Evolutionary conservation across 2,797 vertebrate genomes (phyloP).

Genomic region (Falco naumanni): DNA sequence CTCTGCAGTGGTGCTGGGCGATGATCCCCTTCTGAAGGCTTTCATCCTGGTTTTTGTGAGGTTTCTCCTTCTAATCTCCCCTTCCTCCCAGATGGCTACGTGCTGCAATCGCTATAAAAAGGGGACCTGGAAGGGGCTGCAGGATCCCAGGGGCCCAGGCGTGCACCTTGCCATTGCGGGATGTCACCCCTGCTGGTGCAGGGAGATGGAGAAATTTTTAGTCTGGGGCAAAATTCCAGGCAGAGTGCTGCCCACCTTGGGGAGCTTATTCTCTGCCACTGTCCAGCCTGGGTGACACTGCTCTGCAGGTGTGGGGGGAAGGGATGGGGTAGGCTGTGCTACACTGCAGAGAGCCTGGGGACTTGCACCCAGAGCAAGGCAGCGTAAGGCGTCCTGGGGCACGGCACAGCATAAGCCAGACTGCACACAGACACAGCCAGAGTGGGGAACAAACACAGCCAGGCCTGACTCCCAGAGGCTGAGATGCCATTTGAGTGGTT

Average conservation of each 20-base stretch:
- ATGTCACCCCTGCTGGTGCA: not conserved
- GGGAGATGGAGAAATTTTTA: not conserved
- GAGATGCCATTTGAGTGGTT: not conserved
- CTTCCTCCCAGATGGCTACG: not conserved
- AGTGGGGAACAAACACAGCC: not conserved
- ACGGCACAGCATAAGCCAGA: accelerated
- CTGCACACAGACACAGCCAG: not conserved
- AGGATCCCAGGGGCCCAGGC: not conserved
- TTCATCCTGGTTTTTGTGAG: not conserved
- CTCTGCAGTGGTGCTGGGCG: not conserved
- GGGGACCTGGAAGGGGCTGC: not conserved
- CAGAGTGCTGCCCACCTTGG: no score
- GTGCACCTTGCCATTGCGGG: not conserved
- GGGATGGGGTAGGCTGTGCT: not conserved
- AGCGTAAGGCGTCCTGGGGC: not conserved
- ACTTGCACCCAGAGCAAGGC: not conserved
- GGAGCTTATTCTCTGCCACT: not conserved
- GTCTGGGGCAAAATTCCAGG: not conserved
- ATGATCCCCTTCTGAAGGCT: not conserved
- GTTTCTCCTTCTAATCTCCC: not conserved
- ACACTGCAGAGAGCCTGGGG: not conserved
- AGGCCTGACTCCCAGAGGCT: not conserved
- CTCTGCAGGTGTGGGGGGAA: not conserved
- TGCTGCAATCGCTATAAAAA: not conserved
- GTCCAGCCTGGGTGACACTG: not conserved